Base-by-base conservation (phyloP, 2,888 invertebrate genomes). In the Sisyra nigra region DNA sequence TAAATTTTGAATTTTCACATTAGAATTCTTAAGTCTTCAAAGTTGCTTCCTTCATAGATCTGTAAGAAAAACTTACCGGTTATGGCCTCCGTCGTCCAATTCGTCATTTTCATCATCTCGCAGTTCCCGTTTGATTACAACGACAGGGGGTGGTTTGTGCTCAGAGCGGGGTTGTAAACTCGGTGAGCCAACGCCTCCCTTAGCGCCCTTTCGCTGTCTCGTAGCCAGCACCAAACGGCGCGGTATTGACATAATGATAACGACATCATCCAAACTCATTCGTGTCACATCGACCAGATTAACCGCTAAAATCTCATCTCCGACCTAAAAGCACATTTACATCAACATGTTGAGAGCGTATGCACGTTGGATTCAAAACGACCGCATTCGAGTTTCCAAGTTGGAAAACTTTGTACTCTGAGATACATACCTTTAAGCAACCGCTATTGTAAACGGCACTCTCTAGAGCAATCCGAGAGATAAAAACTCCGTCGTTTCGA, bases 181-280 rank as follows among this genome's bases (percentile, higher is more conserved):
- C 35, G 74, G 71, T 5, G 72, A 71, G 1, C 67, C 65, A 37
- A 69, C 64, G 2, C 70, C 68, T 46, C 69, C 48, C 34, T 48
- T 46, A 31, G 48, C 35, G 61, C 80, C 81, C 63, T 83, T 80
- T 51, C 81, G 69, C 59, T 89, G 89, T 54, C 92, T 75, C 49
- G 94, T 94, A 53, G 92, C 92, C 49, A 98, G 74, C 49, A 97
- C 81, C 57, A 98, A 71, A 53, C 97, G 76, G 57, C 94, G 76
- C 5, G 98, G 97, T 67, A 98, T 98, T 57, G 94, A 94, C 92
- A 98, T 96, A 56, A 97, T 91, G 57, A 97, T 92, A 52, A 98
- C 98, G 49, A 98, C 98, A 64, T 98, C 98, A 64, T 98, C 97
- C 55, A 98, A 70, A 51, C 92, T 91, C 94, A 97, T 97, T 56